Base-by-base conservation (phyloP, 2,113 vertebrate species). In the Cacatua alba region DNA sequence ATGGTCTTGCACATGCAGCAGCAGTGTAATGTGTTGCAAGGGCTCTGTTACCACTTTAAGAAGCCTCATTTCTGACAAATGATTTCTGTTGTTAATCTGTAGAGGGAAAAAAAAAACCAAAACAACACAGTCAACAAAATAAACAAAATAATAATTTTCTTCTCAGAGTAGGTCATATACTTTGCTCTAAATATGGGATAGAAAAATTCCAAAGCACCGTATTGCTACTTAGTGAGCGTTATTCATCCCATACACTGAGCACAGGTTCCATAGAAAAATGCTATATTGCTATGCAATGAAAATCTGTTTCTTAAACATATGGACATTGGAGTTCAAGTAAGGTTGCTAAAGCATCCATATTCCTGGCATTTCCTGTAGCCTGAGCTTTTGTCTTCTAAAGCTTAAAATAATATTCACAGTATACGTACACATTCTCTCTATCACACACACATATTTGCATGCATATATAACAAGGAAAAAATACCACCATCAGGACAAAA, bases 391-490 rank as follows among this genome's bases (percentile, higher is more conserved):
- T 39, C 20, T 62, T 86, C 14, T 49, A 48, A 87, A 82, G 8
- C 12, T 39, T 79, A 90, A 88, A 88, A 53, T 14, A 35, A 19
- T 76, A 68, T 68, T 93, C 9, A 33, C 3, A 52, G 17, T 11
- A 37, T 39, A 8, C 0, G 1, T 18, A 16, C 49, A 10, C 3
- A 8, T 7, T 9, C 9, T 11, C 12, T 35, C 10, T 48, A 17
- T 28, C 20, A 4, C 57, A 7, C 12, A 20, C 37, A 52, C 16
- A 21, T 9, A 51, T 46, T 68, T 63, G 13, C 12, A 39, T 62
- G 17, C 7, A 43, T 64, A 26, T 62, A 39, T 39, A 71, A n/a
- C 2, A 67, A 72, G 13, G 13, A 63, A 86, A 81, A 10, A 65
- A 43, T 28, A 35, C 20, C 12, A 68, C 3, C 24, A 72, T 41